A percentile compares a stretch with the other conserved stretches of the same genome.
Conservation (phyloP, 2,113 vertebrate genomes). For the Pyxicephalus adspersus region DNA sequence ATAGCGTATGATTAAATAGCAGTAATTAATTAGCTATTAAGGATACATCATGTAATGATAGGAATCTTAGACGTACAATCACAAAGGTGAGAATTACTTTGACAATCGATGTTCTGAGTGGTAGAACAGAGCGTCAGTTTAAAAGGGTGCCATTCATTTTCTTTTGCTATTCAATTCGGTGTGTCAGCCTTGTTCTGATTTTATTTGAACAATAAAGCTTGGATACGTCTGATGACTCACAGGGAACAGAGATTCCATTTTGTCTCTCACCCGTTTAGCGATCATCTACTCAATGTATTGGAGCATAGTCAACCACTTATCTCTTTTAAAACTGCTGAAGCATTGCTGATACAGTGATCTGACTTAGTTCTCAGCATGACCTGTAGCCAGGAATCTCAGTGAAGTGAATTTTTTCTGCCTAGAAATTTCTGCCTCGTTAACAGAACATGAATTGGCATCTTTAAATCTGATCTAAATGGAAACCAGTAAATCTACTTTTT, state of each 20-base stretch:
- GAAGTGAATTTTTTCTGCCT: neutral
- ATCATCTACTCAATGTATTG: slow-evolving; percentile 25
- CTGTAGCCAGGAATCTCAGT: slow-evolving; percentile 15
- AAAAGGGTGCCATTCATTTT: neutral
- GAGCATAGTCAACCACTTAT: slow-evolving; percentile 36
- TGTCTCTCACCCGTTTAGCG: slow-evolving; percentile 32
- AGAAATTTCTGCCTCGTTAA: neutral
- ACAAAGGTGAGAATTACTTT: slow-evolving; percentile 51
- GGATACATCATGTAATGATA: slow-evolving; percentile 50
- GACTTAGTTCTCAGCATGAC: neutral
- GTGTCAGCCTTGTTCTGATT: slow-evolving; percentile 10
- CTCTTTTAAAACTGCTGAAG: slow-evolving; percentile 35
- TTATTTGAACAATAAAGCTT: slow-evolving; percentile 17
- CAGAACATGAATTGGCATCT: neutral
- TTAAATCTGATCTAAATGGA: neutral
- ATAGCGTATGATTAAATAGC: slow-evolving; percentile 47
- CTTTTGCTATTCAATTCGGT: neutral
- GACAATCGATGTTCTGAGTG: slow-evolving; percentile 63
- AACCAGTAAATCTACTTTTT: too few relatives aligned
- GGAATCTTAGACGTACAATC: slow-evolving; percentile 35
- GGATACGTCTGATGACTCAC: neutral
- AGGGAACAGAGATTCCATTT: neutral
- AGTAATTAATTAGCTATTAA: slow-evolving; percentile 60
- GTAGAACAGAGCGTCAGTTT: neutral
- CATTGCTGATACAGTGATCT: slow-evolving; percentile 1